Evolutionary conservation across 35 echinoderm and acorn worm genomes (phyloP).

Genomic region (Ophiothrix spiculata): DNA sequence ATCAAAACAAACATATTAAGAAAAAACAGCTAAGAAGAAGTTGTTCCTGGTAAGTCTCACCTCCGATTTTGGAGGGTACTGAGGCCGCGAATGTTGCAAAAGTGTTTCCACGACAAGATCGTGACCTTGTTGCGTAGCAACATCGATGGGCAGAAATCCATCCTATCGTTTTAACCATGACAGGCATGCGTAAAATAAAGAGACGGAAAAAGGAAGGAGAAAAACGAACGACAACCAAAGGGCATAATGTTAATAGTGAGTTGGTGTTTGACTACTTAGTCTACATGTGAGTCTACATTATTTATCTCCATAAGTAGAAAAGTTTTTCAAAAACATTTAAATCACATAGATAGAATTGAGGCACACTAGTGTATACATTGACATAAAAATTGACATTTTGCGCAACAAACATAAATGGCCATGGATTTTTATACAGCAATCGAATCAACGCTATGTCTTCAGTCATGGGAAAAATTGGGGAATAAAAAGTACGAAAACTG

Average conservation of each 20-base stretch:
- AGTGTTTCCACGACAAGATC: conserved; percentile 92
- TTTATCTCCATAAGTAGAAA: neutral
- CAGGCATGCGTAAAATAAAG: conserved; percentile 5
- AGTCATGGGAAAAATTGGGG: no score
- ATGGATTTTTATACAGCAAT: no score
- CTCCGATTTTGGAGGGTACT: conserved; percentile 87
- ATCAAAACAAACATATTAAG: neutral
- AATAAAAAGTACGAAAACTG: no score
- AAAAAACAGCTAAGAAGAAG: conserved; percentile 2
- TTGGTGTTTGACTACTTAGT: neutral
- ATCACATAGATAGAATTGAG: neutral
- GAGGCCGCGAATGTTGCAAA: conserved; percentile 88
- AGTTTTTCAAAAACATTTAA: neutral
- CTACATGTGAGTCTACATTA: neutral
- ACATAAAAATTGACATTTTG: neutral
- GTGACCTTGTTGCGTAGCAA: conserved; percentile 97
- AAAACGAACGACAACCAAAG: neutral
- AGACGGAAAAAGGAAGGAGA: conserved; percentile 12
- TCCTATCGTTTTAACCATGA: conserved; percentile 44
- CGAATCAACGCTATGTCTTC: no score
- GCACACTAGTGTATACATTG: neutral
- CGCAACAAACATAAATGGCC: neutral
- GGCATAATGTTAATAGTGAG: neutral
- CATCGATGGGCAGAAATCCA: conserved; percentile 93
- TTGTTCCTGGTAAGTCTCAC: conserved; percentile 63